These are phyloP conservation scores for Natator depressus DNA, from an alignment of 2,113 vertebrate species.

Conservation along the genomic window DNA sequence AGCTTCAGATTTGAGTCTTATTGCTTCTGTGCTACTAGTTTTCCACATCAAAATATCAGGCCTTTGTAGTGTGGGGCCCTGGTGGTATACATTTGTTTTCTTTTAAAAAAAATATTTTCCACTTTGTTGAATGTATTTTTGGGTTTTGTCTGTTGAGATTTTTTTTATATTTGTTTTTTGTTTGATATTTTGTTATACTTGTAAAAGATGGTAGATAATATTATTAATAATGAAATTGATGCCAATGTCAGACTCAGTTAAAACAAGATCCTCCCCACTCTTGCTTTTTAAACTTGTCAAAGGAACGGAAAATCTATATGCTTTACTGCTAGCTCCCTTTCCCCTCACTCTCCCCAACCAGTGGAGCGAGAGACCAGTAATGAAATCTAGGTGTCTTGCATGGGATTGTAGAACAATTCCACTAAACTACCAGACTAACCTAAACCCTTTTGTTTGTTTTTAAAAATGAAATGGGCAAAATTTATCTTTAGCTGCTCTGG, in stretches of 20 bases:
- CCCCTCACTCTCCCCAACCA: background rate
- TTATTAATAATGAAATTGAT: too few species aligned
- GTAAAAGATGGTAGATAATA: background rate
- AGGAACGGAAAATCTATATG: background rate
- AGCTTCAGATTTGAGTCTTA: background rate
- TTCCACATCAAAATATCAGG: background rate
- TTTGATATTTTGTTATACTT: background rate
- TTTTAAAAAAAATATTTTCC: background rate
- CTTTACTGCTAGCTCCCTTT: background rate
- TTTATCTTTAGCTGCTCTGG: background rate
- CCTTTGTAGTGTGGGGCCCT: background rate
- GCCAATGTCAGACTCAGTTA: background rate
- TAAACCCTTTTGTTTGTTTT: background rate
- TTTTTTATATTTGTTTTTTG: background rate
- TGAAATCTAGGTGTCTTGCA: background rate
- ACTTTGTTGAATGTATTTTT: background rate
- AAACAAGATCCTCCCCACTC: background rate
- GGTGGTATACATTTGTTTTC: background rate
- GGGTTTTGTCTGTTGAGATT: background rate
- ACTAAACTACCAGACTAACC: background rate
- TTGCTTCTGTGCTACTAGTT: background rate
- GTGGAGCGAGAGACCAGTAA: background rate
- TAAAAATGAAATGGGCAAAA: background rate
- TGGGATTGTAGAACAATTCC: background rate
- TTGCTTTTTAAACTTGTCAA: background rate